phyloP scores from a whole-genome alignment of 2,113 vertebrate species.

The Trichomycterus rosablanca region DNA sequence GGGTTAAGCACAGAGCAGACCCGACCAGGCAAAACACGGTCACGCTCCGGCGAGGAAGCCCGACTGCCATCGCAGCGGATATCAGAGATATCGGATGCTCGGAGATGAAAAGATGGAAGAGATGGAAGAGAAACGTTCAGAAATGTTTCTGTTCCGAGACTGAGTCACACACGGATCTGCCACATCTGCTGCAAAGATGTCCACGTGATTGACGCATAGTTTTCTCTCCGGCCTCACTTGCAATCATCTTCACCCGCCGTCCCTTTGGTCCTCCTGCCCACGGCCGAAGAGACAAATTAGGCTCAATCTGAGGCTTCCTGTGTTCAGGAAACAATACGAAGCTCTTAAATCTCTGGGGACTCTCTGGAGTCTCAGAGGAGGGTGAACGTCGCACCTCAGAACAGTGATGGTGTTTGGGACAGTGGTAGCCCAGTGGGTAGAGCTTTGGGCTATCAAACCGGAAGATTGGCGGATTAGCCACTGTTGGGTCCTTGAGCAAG shows the following conservation, averaged over 20 bases:
- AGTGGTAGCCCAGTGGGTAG: no score
- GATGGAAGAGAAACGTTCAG: background rate
- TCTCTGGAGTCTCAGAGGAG: no score
- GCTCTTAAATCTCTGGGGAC: no score
- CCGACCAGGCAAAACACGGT: conserved; percentile 29
- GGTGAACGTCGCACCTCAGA: no score
- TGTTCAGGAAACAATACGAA: conserved; percentile 44
- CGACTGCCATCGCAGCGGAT: background rate
- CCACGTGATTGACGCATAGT: conserved; percentile 40
- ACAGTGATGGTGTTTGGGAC: no score
- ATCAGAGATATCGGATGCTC: conserved; percentile 14
- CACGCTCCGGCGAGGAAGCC: conserved; percentile 8
- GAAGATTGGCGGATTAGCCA: no score
- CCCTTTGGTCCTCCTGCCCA: conserved; percentile 23
- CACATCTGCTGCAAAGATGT: conserved; percentile 53
- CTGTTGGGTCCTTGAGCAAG: no score
- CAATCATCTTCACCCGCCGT: conserved; percentile 21
- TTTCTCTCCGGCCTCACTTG: conserved; percentile 30
- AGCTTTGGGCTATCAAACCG: no score
- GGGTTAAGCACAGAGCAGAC: conserved; percentile 25
- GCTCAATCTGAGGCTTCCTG: conserved; percentile 52
- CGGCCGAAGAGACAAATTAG: conserved; percentile 50
- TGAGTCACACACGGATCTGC: conserved; percentile 16
- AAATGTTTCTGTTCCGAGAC: conserved; percentile 25
- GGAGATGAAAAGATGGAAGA: conserved; percentile 14